Percentiles rank a stretch among this genome's conserved stretches.
Evolutionary conservation across 2,797 vertebrate species (phyloP).

Genomic region (Fundulus diaphanus): DNA sequence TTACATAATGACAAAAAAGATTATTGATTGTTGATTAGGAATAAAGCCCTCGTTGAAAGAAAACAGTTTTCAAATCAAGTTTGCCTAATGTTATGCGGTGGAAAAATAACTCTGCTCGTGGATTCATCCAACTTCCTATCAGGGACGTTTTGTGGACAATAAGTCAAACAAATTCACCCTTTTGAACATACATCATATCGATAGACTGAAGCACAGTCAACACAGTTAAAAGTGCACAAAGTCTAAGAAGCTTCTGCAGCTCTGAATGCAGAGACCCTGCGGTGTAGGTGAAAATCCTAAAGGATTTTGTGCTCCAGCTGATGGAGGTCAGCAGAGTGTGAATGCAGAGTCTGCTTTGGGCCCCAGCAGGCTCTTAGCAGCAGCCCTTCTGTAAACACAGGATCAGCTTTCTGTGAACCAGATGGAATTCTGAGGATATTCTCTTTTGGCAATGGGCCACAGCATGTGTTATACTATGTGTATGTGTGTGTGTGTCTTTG

Average conservation of each 20-base stretch:
- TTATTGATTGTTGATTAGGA: no score
- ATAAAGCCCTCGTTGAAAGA: not conserved
- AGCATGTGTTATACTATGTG: conserved; percentile 10
- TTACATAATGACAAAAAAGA: no score
- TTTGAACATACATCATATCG: not conserved
- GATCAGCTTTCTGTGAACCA: conserved; percentile 47
- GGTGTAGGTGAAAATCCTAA: conserved; percentile 33
- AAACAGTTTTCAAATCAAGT: not conserved
- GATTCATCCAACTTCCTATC: no score
- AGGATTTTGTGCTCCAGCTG: conserved; percentile 30
- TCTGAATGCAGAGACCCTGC: conserved; percentile 27
- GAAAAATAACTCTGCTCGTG: no score
- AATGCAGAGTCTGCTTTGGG: conserved; percentile 44
- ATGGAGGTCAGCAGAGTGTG: conserved; percentile 53
- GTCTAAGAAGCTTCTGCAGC: conserved; percentile 1
- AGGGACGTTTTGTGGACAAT: not conserved
- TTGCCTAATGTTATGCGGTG: no score
- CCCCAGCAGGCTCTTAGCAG: conserved; percentile 45
- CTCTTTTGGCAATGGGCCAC: conserved; percentile 38
- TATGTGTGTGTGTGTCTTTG: not conserved
- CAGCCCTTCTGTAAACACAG: conserved; percentile 30
- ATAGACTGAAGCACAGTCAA: not conserved
- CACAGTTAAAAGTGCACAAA: conserved; percentile 1
- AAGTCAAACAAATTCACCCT: not conserved
- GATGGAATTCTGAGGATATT: conserved; percentile 47